Percentiles rank a stretch among this genome's conserved stretches.
Conservation (phyloP, 2,888 invertebrate genomes). For the Germaria angustata region DNA sequence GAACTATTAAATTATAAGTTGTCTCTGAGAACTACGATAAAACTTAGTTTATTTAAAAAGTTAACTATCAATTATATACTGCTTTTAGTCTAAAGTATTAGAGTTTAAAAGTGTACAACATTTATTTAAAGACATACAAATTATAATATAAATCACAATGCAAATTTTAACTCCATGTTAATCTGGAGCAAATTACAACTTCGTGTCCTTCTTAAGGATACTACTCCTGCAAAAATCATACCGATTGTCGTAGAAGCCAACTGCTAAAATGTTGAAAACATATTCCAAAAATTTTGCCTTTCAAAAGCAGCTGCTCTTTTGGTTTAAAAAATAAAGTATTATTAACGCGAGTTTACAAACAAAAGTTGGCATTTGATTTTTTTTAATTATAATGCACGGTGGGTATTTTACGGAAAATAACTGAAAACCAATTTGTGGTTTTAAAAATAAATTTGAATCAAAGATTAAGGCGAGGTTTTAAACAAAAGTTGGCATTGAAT, state of each 20-base stretch:
- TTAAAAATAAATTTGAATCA: background rate
- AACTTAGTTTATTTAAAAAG: too few relatives aligned
- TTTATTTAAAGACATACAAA: too few relatives aligned
- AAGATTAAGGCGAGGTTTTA: constrained; percentile 12
- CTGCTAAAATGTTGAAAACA: background rate
- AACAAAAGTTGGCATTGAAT: constrained; percentile 39
- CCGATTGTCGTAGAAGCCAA: background rate
- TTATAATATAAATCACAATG: too few relatives aligned
- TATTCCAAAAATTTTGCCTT: background rate
- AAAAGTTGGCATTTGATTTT: constrained; percentile 38
- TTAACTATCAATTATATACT: too few relatives aligned
- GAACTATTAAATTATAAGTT: too few relatives aligned
- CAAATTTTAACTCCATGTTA: too few relatives aligned
- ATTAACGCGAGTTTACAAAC: constrained; percentile 11
- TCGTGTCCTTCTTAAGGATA: too few relatives aligned
- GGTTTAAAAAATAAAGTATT: background rate
- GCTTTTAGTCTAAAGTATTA: background rate
- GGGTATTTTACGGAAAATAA: too few relatives aligned
- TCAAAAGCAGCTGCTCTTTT: constrained; percentile 44
- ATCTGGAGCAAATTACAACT: too few relatives aligned
- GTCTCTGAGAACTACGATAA: too few relatives aligned
- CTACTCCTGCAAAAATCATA: background rate
- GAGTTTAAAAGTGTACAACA: background rate
- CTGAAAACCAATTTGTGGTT: too few relatives aligned
- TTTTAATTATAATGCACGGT: background rate